These are phyloP conservation scores for Oryzias melastigma DNA, from an alignment of 2,113 vertebrate genomes.

Conservation along the genomic window DNA sequence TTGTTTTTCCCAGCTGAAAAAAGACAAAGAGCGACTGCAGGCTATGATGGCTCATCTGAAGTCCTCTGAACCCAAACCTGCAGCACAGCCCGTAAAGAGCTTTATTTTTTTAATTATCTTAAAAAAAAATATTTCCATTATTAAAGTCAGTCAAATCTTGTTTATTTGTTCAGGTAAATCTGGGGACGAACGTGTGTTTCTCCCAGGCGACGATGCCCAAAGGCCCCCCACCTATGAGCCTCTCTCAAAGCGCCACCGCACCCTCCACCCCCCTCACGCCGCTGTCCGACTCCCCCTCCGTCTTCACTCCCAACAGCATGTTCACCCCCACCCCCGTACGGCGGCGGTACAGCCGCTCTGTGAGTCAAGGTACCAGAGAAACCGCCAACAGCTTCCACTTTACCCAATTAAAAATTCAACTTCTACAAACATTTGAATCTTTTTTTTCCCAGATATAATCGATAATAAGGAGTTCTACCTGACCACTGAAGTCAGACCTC, in stretches of 20 bases:
- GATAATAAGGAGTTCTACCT: constrained; percentile 99
- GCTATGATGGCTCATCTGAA: constrained; percentile 99
- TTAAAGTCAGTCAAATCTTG: constrained; percentile 1
- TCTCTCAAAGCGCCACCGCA: constrained; percentile 95
- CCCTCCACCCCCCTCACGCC: constrained; percentile 93
- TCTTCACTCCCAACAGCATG: constrained; percentile 92
- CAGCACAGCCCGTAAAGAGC: constrained; percentile 90
- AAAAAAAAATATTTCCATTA: constrained; percentile 36
- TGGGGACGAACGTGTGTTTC: constrained; percentile 88
- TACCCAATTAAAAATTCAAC: no score
- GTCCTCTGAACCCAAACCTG: constrained; percentile 92
- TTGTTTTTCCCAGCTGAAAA: constrained; percentile 83
- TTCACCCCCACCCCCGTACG: constrained; percentile 89
- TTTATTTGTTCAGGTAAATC: constrained; percentile 81
- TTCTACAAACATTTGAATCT: not conserved
- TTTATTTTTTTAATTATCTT: not conserved
- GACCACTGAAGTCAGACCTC: constrained; percentile 95
- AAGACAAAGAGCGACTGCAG: constrained; percentile 98
- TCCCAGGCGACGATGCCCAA: constrained; percentile 87
- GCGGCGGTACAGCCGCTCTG: constrained; percentile 91
- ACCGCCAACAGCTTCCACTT: not conserved
- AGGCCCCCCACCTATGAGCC: constrained; percentile 86
- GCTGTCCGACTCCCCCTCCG: constrained; percentile 87
- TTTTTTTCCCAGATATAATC: constrained; percentile 85
- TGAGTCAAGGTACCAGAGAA: constrained; percentile 88